Evolutionary conservation across 2,888 invertebrate genomes (phyloP), one percentile per base, ranked within the genome.

Genomic region (Protula sp.): DNA sequence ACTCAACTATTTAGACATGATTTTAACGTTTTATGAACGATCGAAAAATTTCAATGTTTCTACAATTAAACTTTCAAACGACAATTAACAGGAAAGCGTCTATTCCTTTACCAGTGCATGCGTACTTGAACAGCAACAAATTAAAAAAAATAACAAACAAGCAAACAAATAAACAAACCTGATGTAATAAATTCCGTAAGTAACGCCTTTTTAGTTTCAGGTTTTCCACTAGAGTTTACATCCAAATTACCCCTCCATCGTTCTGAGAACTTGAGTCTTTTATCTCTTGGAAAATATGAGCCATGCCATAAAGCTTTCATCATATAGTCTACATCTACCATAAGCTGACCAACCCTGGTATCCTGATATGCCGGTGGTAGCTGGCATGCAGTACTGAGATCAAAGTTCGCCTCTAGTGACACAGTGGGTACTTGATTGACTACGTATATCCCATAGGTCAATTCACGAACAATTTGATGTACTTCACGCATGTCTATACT

Each of bases 271-370:
- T 80, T 80, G 48, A 71, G 71, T 52, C 81, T 65, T 67, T 80
- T 80, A 3, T 81, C 81, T 61, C 74, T 74, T 1, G 80, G 77
- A 57, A 81, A 74, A 61, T 75, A 78, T 22, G 73, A 73, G 1
- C 81, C 81, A 68, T 81, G 81, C 81, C 81, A 81, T 47, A 81
- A 61, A 2, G 74, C 69, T 60, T 81, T 81, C 71, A 81, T 73
- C 76, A 78, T 79, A 65, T 79, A 81, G 68, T 81, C 81, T 1
- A 80, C 74, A 59, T 71, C 72, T n/a, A 75, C 74, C 58, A 81
- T 66, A 2, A 78, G 65, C 66, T 81, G 80, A 4, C 81, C 81
- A 2, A 80, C 70, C 26, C 73, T 65, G 0, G 79, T 78, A 63
- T 80, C 77, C 14, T 72, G 63, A 61, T 78, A 81, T 0, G 78